A percentile compares a stretch with the other conserved stretches of the same genome.
Evolutionary conservation across 2,113 vertebrate species (phyloP).

Genomic region (Bothrops jararaca): DNA sequence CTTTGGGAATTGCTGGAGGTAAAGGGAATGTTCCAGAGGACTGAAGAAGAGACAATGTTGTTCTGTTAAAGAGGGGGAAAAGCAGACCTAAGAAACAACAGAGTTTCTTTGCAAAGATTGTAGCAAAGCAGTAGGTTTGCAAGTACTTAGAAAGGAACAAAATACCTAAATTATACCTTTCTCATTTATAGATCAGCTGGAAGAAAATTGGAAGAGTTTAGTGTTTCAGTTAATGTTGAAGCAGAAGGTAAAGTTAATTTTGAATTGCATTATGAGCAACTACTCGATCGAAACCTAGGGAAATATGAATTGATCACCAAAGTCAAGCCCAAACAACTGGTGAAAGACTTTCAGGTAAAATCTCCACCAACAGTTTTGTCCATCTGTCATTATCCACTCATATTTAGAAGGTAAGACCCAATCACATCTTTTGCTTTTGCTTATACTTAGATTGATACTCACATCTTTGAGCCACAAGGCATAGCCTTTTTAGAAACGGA

Average conservation of each 20-base stretch:
- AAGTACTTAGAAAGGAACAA: not conserved
- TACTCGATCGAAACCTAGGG: constrained; percentile 79
- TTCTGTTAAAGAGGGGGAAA: not conserved
- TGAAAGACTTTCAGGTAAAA: constrained; percentile 84
- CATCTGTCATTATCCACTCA: fast-evolving
- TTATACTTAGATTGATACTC: constrained; percentile 75
- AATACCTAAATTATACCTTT: not conserved
- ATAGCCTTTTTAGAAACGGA: constrained; percentile 76
- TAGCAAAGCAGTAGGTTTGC: not conserved
- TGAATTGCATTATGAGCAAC: constrained; percentile 85
- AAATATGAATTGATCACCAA: constrained; percentile 81
- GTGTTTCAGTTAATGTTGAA: constrained; percentile 80
- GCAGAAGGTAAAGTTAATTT: constrained; percentile 83
- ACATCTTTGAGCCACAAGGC: constrained; percentile 81
- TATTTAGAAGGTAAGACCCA: not conserved
- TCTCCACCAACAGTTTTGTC: not conserved
- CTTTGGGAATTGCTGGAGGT: not conserved
- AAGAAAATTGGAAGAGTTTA: constrained; percentile 84
- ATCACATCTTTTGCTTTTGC: not conserved
- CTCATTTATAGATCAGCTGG: constrained; percentile 71
- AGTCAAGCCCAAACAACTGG: constrained; percentile 79
- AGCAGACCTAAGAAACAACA: not conserved
- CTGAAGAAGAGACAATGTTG: not conserved
- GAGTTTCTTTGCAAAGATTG: not conserved
- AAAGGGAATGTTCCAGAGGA: not conserved